Base-by-base conservation (phyloP, 2,888 invertebrate genomes). In the Biston betularia region DNA sequence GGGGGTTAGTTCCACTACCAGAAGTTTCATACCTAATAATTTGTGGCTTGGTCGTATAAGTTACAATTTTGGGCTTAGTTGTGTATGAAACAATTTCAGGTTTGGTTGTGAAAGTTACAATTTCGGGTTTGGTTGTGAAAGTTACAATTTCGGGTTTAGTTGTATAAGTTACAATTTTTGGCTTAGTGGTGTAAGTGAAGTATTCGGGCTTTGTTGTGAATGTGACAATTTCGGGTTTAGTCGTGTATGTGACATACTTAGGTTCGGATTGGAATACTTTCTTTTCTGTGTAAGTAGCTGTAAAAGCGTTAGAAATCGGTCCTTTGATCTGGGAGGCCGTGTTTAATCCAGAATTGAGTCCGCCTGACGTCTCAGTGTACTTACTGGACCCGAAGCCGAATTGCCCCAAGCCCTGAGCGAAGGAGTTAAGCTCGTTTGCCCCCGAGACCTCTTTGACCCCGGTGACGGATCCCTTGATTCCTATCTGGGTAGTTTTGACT, bases 1-100 rank as follows among this genome's bases (percentile, higher is more conserved):
- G 92, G 0, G 90, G 91, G 68, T 89, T 90, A 0, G 84, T 88
- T 0, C 87, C 88, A 45, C 88, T 91, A 0, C 92, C 93, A 0
- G 92, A 91, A 0, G 93, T 91, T 68, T 92, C 90, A 58, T 90
- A 91, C 0, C 84, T 85, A 6, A 91, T 87, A 34, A 87, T 74
- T 69, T 89, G 87, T 0, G 89, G 85, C 55, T 86, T 89, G 0
- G 88, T 89, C 6, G 88, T 88, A 54, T 78, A 88, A 0, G 86
- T 84, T 0, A 87, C 76, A 0, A 81, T 60, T 71, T 83, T 76
- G 0, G 87, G 82, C 55, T 83, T 83, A 24, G 82, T 83, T 0
- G 83, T 82, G 53, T 77, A 84, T 2, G 79, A 80, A 0, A 81
- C 70, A 0, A 81, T 62, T 69, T 81, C 75, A 0, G 80, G 86